Evolutionary conservation across 1,140 invertebrate species (phyloP).

Genomic region (Zaprionus capensis): DNA sequence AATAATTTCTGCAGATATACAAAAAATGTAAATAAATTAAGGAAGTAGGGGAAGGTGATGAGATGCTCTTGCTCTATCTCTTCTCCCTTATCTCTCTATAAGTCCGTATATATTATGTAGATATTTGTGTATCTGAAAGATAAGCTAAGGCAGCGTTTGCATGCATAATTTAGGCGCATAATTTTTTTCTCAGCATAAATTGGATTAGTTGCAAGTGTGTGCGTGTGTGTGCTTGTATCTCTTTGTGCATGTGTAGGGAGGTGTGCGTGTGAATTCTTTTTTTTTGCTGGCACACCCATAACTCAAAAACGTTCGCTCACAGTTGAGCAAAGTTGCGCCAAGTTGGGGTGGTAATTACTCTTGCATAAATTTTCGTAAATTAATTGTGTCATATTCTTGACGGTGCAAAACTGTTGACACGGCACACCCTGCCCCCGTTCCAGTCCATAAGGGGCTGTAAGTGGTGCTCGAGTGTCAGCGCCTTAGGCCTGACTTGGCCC

Average conservation of each 20-base stretch:
- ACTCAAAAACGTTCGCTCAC: constrained; percentile 6
- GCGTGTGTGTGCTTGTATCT: neutral
- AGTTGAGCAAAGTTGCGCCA: neutral
- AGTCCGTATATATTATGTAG: constrained; percentile 39
- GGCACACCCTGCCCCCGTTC: neutral
- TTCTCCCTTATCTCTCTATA: neutral
- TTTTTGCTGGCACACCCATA: neutral
- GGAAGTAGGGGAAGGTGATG: neutral
- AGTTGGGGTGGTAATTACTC: constrained; percentile 51
- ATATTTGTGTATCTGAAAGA: constrained; percentile 39
- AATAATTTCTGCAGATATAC: constrained; percentile 10
- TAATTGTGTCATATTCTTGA: constrained; percentile 49
- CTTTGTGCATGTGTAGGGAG: neutral
- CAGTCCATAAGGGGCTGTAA: constrained; percentile 2
- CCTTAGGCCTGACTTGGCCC: constrained; percentile 21
- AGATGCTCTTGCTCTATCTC: neutral
- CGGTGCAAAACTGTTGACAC: constrained; percentile 43
- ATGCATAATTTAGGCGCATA: constrained; percentile 52
- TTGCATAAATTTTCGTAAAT: constrained; percentile 51
- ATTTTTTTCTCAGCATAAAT: constrained; percentile 48
- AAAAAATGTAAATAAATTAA: constrained; percentile 17
- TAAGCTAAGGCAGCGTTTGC: constrained; percentile 45
- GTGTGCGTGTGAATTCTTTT: constrained; percentile 2
- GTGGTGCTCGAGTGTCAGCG: neutral
- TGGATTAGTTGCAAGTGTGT: constrained; percentile 38